phyloP scores from a whole-genome alignment of 1,140 invertebrate genomes.

The Meteorus sp. region DNA sequence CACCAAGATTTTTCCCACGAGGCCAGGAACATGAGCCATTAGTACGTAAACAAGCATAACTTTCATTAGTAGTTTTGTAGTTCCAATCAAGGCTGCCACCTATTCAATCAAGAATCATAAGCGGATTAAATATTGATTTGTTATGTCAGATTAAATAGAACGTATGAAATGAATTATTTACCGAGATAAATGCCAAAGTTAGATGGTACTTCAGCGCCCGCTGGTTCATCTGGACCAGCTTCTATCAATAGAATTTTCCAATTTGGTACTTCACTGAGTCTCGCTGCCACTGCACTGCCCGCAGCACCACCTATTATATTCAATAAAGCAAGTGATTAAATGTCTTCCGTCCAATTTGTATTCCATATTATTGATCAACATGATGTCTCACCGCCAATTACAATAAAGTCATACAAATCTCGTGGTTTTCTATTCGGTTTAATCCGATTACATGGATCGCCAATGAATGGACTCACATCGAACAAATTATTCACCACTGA shows the following conservation, averaged over 20 bases:
- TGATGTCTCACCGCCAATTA: slow-evolving; percentile 65
- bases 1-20: slow-evolving; percentile 59
- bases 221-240: slow-evolving; percentile 60
- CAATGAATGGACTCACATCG: not conserved
- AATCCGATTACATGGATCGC: slow-evolving; percentile 10
- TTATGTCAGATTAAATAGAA: not conserved
- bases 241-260: slow-evolving; percentile 61
- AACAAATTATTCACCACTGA: slow-evolving; percentile 8
- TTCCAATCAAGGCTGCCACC: slow-evolving; percentile 85
- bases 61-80: slow-evolving; percentile 84
- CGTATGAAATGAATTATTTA: slow-evolving; percentile 27
- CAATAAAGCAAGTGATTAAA: not conserved
- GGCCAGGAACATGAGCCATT: slow-evolving; percentile 49
- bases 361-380: not conserved
- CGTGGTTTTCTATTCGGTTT: not conserved
- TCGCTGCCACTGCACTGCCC: slow-evolving; percentile 50
- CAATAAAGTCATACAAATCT: slow-evolving; percentile 72
- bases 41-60: slow-evolving; percentile 74
- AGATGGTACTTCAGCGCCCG: slow-evolving; percentile 46
- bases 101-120: slow-evolving; percentile 55
- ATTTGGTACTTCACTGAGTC: slow-evolving; percentile 50
- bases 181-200: slow-evolving; percentile 36
- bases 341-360: not conserved
- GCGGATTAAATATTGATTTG: not conserved
- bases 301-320: slow-evolving; percentile 46